A percentile compares a stretch with the other conserved stretches of the same genome.
Conservation (phyloP, 1,140 invertebrate genomes). For the Cotesia chilonis region DNA sequence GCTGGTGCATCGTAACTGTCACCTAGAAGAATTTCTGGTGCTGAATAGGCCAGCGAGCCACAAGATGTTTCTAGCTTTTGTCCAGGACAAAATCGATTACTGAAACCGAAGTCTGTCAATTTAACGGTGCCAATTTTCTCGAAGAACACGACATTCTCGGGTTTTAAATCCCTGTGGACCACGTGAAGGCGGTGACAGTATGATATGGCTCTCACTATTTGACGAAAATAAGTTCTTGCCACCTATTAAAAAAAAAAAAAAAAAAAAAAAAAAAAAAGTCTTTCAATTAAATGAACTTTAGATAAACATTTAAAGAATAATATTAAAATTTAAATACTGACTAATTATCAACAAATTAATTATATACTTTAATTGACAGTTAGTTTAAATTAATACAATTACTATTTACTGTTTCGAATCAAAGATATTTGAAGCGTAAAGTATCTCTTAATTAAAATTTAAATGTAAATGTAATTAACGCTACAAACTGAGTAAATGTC, state of each 20-base stretch:
- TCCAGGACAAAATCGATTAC: conserved; percentile 95
- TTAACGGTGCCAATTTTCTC: conserved; percentile 97
- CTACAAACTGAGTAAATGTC: not conserved
- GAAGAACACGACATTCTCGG: conserved; percentile 99
- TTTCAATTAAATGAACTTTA: conserved; percentile 5
- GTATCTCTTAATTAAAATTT: no score
- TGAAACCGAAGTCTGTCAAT: conserved; percentile 99
- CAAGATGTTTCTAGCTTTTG: conserved; percentile 98
- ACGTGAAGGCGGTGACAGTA: conserved; percentile 97
- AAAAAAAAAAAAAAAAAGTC: conserved; percentile 10
- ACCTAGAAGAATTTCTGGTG: conserved; percentile 97
- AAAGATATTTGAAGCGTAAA: no score
- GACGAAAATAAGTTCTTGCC: conserved; percentile 92
- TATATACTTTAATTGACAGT: not conserved
- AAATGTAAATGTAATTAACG: no score
- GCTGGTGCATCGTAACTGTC: conserved; percentile 94
- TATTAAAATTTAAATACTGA: not conserved
- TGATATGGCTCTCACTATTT: conserved; percentile 96
- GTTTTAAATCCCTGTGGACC: conserved; percentile 95
- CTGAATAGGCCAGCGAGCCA: conserved; percentile 98
- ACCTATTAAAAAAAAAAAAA: conserved; percentile 60
- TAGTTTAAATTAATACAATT: no score
- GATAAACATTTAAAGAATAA: no score
- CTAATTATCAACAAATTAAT: conserved; percentile 11
- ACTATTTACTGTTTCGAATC: no score